A percentile compares a stretch with the other conserved stretches of the same genome.
Conservation (phyloP, 1,140 invertebrate genomes). For the Drosophila mauritiana region DNA sequence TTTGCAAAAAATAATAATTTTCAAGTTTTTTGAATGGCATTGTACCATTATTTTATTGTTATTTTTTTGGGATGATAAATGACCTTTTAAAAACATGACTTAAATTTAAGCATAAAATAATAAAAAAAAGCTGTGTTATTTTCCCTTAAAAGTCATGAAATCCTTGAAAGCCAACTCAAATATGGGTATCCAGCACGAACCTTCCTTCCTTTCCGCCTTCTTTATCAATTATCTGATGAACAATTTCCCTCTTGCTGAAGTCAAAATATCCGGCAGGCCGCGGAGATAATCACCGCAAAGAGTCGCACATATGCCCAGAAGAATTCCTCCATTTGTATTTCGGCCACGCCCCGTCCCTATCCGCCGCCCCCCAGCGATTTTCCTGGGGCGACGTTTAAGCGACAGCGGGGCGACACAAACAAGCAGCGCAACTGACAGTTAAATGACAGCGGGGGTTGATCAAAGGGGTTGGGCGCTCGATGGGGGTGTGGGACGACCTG, state of each 20-base stretch:
- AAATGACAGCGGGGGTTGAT: constrained; percentile 61
- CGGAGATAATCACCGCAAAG: constrained; percentile 34
- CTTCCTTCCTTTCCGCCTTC: constrained; percentile 1
- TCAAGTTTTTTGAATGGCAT: no score
- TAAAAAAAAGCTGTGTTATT: no score
- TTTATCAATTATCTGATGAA: constrained; percentile 33
- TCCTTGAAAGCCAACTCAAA: not conserved
- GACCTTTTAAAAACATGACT: no score
- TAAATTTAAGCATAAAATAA: no score
- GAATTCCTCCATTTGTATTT: constrained; percentile 28
- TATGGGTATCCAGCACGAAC: not conserved
- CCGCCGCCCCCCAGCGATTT: constrained; percentile 3
- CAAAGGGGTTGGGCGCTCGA: constrained; percentile 20
- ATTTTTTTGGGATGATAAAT: no score
- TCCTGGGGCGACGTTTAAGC: constrained; percentile 67
- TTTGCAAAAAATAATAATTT: no score
- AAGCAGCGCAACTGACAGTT: constrained; percentile 67
- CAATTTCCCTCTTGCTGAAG: constrained; percentile 7
- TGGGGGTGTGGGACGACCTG: not conserved
- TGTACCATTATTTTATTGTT: no score
- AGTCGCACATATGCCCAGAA: constrained; percentile 20
- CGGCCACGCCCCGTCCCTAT: constrained; percentile 19
- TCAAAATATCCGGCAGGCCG: constrained; percentile 11
- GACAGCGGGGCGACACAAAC: constrained; percentile 60
- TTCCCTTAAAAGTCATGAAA: no score